These are phyloP conservation scores for Bhutanitis thaidina DNA, from an alignment of 2,888 invertebrate species.

Conservation along the genomic window DNA sequence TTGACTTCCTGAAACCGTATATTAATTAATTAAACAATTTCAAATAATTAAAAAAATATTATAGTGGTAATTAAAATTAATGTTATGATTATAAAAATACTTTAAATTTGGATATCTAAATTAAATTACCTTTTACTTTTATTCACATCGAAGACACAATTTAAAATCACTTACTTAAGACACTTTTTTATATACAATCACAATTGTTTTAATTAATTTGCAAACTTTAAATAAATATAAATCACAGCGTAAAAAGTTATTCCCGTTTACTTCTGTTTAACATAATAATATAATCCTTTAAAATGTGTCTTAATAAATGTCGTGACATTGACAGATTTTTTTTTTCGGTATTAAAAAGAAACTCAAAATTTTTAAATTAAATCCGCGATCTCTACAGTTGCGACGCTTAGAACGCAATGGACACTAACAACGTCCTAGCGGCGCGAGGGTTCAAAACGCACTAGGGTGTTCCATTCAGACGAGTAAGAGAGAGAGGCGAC, in stretches of 20 bases:
- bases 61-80: no score
- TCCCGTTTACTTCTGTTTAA: background rate
- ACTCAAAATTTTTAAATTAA: slow-evolving; percentile 28
- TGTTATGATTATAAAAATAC: no score
- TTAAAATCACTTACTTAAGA: background rate
- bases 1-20: no score
- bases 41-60: no score
- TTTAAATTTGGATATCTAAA: no score
- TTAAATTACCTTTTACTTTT: slow-evolving; percentile 2
- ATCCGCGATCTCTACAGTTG: slow-evolving; percentile 31
- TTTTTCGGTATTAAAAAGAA: background rate
- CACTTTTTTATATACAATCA: background rate
- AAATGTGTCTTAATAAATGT: background rate
- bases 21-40: no score
- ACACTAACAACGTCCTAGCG: slow-evolving; percentile 30
- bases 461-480: slow-evolving; percentile 42
- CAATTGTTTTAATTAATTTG: background rate
- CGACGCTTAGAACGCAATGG: slow-evolving; percentile 9
- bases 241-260: background rate
- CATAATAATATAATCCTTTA: background rate
- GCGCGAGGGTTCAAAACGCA: slow-evolving; percentile 43
- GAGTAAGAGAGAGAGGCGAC: slow-evolving; percentile 41
- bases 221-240: background rate
- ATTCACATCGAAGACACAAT: background rate
- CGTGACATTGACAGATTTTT: background rate